Evolutionary conservation across 2,888 invertebrate genomes (phyloP), one percentile per base, ranked within the genome.

Genomic region (Melinaea marsaeus): DNA sequence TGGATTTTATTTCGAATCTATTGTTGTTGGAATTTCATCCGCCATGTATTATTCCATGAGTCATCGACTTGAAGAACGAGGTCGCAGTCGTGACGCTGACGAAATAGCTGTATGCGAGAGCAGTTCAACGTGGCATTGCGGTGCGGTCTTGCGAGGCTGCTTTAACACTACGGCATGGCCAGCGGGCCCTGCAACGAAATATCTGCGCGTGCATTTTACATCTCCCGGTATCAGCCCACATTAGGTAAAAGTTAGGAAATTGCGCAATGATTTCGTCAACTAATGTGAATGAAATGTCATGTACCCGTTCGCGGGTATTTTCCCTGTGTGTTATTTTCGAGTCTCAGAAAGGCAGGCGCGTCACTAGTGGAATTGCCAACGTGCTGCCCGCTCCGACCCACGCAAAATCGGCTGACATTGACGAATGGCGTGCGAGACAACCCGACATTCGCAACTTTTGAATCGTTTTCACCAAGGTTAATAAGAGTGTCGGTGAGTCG

Each of bases 31-130:
- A 78, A 85, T 87, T 88, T 88, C 80, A 89, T 87, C 84, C 84
- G 76, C 79, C 84, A 84, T 90, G 88, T 90, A 86, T 87, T 88
- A 88, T 90, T 90, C 88, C 90, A 90, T 90, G 90, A 89, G 86
- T 85, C 89, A 85, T 79, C 85, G 78, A 75, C 83, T 75, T 72
- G 86, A 81, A 80, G 85, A 82, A 72, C 75, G 75, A 73, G 71
- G 78, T 79, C 74, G 75, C 82, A 75, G 81, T 77, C 74, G 77
- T 76, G 76, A 74, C 75, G 79, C 72, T 73, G 81, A 77, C 77
- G 80, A 77, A 78, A 78, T 75, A 77, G 81, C 76, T 79, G 77
- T 80, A 74, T 71, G 71, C 69, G 67, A 70, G 75, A 71, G 76
- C 78, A 75, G 72, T 61, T 65, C 58, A 63, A 69, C 67, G 63